Percentiles rank a stretch among this genome's conserved stretches.
Conservation (phyloP, 2,797 vertebrate species). For the Ctenochaetus hawaiiensis region DNA sequence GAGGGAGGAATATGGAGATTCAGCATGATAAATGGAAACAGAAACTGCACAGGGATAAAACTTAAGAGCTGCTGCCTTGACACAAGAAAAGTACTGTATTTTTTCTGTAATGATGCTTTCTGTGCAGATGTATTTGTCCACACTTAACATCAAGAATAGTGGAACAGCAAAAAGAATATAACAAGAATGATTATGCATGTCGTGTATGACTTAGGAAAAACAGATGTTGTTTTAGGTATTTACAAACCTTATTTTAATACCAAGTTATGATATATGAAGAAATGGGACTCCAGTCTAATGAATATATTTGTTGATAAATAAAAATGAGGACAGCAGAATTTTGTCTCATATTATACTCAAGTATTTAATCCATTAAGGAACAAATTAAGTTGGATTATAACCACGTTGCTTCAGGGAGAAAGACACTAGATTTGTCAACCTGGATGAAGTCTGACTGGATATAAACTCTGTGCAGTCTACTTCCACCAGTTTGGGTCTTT, state of each 20-base stretch:
- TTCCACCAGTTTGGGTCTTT: neutral
- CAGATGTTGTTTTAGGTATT: too few relatives aligned
- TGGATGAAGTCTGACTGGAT: neutral
- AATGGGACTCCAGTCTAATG: too few relatives aligned
- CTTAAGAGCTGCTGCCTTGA: slow-evolving; percentile 32
- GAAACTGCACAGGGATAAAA: slow-evolving; percentile 15
- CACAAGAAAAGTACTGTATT: slow-evolving; percentile 6
- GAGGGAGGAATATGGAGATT: slow-evolving; percentile 20
- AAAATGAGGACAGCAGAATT: too few relatives aligned
- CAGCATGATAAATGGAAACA: slow-evolving; percentile 25
- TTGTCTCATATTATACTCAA: too few relatives aligned
- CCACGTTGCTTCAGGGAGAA: neutral
- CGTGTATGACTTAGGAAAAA: too few relatives aligned
- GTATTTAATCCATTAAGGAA: too few relatives aligned
- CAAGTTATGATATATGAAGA: too few relatives aligned
- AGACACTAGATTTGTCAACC: neutral
- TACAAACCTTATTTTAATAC: too few relatives aligned
- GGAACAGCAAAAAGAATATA: neutral
- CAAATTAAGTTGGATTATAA: too few relatives aligned
- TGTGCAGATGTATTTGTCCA: neutral
- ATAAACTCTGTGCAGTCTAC: neutral
- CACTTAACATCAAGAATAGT: slow-evolving; percentile 5
- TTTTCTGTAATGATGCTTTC: slow-evolving; percentile 12
- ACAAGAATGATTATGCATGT: neutral
- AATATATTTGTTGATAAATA: too few relatives aligned